A percentile compares a stretch with the other conserved stretches of the same genome.
Evolutionary conservation across 2,888 invertebrate genomes (phyloP).

Genomic region (Hesperia comma): DNA sequence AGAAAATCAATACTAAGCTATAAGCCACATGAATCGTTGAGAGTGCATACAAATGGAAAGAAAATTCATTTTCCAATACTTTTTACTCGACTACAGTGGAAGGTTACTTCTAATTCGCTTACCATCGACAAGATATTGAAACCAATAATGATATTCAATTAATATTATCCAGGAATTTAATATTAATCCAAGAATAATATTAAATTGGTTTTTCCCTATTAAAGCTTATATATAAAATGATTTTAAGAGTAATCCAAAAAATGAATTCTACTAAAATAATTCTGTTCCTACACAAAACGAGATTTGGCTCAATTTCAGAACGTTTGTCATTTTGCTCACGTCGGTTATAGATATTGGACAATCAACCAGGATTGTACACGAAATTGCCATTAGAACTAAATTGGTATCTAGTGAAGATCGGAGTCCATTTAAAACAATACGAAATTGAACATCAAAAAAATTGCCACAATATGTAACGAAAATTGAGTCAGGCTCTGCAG

Average conservation of each 20-base stretch:
- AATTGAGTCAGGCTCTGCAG: too few relatives aligned
- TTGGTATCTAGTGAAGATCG: background rate
- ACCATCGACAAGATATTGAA: too few relatives aligned
- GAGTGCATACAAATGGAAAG: too few relatives aligned
- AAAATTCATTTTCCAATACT: too few relatives aligned
- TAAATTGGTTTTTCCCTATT: too few relatives aligned
- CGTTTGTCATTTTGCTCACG: conserved; percentile 33
- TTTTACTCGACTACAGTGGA: too few relatives aligned
- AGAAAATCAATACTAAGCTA: too few relatives aligned
- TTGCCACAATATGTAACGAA: background rate
- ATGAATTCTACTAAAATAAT: conserved; percentile 10
- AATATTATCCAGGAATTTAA: too few relatives aligned
- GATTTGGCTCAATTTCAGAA: conserved; percentile 34
- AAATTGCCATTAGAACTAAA: conserved; percentile 25
- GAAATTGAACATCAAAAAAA: background rate
- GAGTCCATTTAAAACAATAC: background rate
- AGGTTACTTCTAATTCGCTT: too few relatives aligned
- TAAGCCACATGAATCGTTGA: too few relatives aligned
- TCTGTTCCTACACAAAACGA: conserved; percentile 10
- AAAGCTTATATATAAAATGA: background rate
- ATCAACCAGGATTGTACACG: conserved; percentile 28
- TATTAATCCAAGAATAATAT: too few relatives aligned
- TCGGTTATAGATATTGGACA: conserved; percentile 34
- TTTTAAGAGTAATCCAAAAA: background rate
- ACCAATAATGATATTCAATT: too few relatives aligned